A percentile compares a stretch with the other conserved stretches of the same genome.
phyloP scores from a whole-genome alignment of 2,797 vertebrate species.

The Helarctos malayanus region DNA sequence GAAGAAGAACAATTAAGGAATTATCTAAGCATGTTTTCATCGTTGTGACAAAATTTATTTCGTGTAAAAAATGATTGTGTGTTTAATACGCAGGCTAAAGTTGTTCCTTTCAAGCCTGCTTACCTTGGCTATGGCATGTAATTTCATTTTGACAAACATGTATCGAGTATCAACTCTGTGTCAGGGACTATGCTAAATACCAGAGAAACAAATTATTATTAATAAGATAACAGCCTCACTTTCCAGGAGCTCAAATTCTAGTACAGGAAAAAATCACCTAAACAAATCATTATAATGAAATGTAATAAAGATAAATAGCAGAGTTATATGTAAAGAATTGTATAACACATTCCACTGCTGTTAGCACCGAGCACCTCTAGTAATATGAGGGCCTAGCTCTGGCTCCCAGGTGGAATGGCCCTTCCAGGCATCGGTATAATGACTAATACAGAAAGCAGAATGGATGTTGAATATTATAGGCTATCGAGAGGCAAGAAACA shows the following conservation, averaged over 20 bases:
- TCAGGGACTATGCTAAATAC: background rate
- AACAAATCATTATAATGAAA: conserved; percentile 28
- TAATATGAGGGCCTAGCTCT: background rate
- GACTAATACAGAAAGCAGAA: background rate
- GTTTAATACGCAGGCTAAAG: conserved; percentile 69
- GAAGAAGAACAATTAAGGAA: background rate
- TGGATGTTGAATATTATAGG: background rate
- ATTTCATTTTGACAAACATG: conserved; percentile 43
- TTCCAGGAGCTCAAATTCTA: conserved; percentile 25
- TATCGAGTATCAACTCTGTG: conserved; percentile 22
- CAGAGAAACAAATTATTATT: conserved; percentile 60
- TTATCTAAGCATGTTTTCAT: conserved; percentile 26
- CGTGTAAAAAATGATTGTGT: conserved; percentile 60
- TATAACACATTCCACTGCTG: background rate
- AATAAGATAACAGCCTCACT: conserved; percentile 23
- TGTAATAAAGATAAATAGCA: background rate
- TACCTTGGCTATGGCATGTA: conserved; percentile 57
- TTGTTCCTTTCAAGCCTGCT: conserved; percentile 62
- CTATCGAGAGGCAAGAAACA: background rate
- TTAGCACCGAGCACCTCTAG: background rate
- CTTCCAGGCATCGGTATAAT: background rate
- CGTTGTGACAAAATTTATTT: conserved; percentile 77
- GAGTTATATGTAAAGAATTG: background rate
- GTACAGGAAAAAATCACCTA: conserved; percentile 30
- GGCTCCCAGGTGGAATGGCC: background rate